These are phyloP conservation scores for Clamator glandarius DNA, from an alignment of 2,797 vertebrate genomes.

Conservation along the genomic window DNA sequence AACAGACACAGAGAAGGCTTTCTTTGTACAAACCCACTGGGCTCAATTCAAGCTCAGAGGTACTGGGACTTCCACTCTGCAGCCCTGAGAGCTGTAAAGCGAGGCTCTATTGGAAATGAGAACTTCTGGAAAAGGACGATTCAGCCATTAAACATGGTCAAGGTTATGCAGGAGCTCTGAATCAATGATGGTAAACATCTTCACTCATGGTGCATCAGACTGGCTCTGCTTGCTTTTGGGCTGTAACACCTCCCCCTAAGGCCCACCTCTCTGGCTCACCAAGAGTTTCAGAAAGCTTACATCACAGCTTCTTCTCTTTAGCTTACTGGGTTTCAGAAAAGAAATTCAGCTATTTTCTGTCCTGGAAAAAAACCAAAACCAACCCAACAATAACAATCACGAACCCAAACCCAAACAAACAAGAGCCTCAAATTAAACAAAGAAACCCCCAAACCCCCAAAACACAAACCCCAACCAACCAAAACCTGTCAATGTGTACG, in stretches of 20 bases:
- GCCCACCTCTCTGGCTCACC: neutral
- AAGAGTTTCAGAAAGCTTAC: neutral
- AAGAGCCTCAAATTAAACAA: neutral
- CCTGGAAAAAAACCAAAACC: neutral
- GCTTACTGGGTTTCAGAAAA: neutral
- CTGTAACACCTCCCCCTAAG: neutral
- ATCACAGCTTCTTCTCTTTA: neutral
- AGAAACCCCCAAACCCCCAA: neutral
- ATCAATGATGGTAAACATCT: neutral
- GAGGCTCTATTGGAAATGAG: neutral
- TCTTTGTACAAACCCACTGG: neutral
- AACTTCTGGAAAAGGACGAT: neutral
- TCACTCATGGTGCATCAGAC: neutral
- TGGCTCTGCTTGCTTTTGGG: neutral
- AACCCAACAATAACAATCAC: neutral
- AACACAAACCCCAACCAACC: neutral
- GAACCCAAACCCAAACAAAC: neutral
- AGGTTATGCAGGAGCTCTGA: neutral
- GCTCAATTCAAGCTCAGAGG: neutral
- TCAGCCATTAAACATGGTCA: neutral
- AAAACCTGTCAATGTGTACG: fast-evolving
- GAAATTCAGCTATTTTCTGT: neutral
- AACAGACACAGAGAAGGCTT: neutral
- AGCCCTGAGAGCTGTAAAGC: neutral
- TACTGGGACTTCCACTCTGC: neutral